A percentile compares a stretch with the other conserved stretches of the same genome.
These are phyloP conservation scores for Oncopodura yosiiana DNA, from an alignment of 1,140 invertebrate species.

Conservation along the genomic window DNA sequence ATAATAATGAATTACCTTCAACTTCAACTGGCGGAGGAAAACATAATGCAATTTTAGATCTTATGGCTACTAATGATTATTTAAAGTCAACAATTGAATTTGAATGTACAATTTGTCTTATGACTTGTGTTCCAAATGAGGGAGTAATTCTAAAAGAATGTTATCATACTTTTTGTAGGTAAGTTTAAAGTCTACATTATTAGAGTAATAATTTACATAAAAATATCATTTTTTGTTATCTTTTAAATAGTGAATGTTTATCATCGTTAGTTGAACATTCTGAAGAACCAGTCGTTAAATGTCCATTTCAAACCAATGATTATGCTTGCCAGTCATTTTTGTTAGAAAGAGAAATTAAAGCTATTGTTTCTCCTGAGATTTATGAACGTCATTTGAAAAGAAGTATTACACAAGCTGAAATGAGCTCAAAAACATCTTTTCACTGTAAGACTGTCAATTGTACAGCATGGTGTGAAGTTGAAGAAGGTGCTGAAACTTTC, in stretches of 20 bases:
- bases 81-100: slow-evolving; percentile 43
- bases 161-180: slow-evolving; percentile 49
- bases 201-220: slow-evolving; percentile 12
- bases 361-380: slow-evolving; percentile 44
- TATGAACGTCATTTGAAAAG: slow-evolving; percentile 45
- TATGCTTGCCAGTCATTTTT: slow-evolving; percentile 67
- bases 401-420: slow-evolving; percentile 70
- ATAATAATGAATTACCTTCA: background rate
- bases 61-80: slow-evolving; percentile 35
- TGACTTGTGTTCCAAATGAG: slow-evolving; percentile 39
- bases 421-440: slow-evolving; percentile 59
- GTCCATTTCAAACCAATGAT: slow-evolving; percentile 64
- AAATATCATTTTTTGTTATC: slow-evolving; percentile 9
- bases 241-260: slow-evolving; percentile 61
- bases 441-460: slow-evolving; percentile 86
- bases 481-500: slow-evolving; percentile 71
- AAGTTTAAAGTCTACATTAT: background rate
- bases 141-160: slow-evolving; percentile 48
- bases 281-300: slow-evolving; percentile 66
- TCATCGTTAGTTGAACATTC: slow-evolving; percentile 62
- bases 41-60: slow-evolving; percentile 4
- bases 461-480: slow-evolving; percentile 57
- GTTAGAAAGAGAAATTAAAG: slow-evolving; percentile 79
- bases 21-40: background rate
- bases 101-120: slow-evolving; percentile 47